Base-by-base conservation (phyloP, 2,888 invertebrate genomes). In the Adineta ricciae region DNA sequence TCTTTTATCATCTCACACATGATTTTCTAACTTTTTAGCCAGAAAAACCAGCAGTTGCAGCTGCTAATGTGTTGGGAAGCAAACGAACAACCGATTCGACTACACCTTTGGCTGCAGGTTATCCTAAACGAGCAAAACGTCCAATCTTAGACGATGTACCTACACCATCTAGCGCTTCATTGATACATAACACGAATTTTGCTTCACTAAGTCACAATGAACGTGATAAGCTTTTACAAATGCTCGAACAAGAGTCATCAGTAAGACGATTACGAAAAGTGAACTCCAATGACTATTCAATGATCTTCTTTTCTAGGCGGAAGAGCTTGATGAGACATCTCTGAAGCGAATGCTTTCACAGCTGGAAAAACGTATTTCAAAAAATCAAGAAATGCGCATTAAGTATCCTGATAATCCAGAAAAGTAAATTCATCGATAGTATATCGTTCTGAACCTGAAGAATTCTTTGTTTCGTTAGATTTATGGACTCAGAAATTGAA, bases 381-480 rank as follows among this genome's bases (percentile, higher is more conserved):
- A 94, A 89, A 99, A 99, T 90, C 94, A 97, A 90, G 98, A 99
- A 91, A 95, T 97, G 94, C 93, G 99, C 87, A 97, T 99, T 24
- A 99, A 99, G 91, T 98, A 96, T 91, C 95, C 97, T 0, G 98
- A 97, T 89, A 94, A 94, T 88, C 96, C 97, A 14, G 96, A 97
- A 90, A 97, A 97, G 92, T 93, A 90, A 88, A 8, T 19, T 52
- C 9, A n/a, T n/a, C n/a, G n/a, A n/a, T n/a, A n/a, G n/a, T n/a
- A 24, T 82, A n/a, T 38, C 56, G 7, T 78, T 78, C 72, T 32
- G 14, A 4, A 46, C 24, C 24, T 9, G 7, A 56, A 8, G 9
- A 9, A 46, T 82, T 54, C 24, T 16, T 72, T 41, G n/a, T n/a
- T n/a, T n/a, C n/a, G n/a, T 19, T n/a, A 85, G 85, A 78, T 99